Conservation (phyloP, 2,888 invertebrate species). For the Drosophila longiperda region DNA sequence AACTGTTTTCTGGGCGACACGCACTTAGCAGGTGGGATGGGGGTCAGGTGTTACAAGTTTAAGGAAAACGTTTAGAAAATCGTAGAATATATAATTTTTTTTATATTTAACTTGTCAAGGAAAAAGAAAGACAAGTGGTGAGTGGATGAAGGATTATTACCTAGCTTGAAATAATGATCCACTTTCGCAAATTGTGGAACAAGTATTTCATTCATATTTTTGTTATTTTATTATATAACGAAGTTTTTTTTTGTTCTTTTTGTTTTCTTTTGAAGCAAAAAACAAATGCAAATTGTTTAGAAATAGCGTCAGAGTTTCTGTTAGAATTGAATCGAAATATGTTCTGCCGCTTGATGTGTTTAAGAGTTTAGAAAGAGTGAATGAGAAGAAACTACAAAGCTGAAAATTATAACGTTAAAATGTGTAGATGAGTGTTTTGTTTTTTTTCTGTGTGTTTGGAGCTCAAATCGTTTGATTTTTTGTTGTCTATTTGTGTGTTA, state of each 20-base stretch:
- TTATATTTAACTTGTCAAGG: slow-evolving; percentile 33
- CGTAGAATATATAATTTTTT: slow-evolving; percentile 41
- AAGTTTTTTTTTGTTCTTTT: slow-evolving; percentile 50
- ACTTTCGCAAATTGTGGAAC: slow-evolving; percentile 53
- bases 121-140: slow-evolving; percentile 63
- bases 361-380: slow-evolving; percentile 55
- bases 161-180: slow-evolving; percentile 58
- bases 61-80: slow-evolving; percentile 56
- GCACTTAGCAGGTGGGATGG: slow-evolving; percentile 15
- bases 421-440: slow-evolving; percentile 41
- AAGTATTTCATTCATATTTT: slow-evolving; percentile 71
- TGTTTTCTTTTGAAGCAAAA: slow-evolving; percentile 64
- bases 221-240: slow-evolving; percentile 49
- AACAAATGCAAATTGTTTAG: slow-evolving; percentile 77
- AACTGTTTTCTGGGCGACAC: slow-evolving; percentile 50
- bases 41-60: slow-evolving; percentile 21
- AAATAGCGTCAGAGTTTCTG: slow-evolving; percentile 68
- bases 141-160: slow-evolving; percentile 49
- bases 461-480: slow-evolving; percentile 42
- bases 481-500: slow-evolving; percentile 40
- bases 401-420: slow-evolving; percentile 55
- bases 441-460: slow-evolving; percentile 43
- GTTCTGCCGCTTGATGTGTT: slow-evolving; percentile 42
- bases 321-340: slow-evolving; percentile 37
- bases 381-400: slow-evolving; percentile 76